Conservation (phyloP, 2,888 invertebrate genomes). For the Meganola albula region DNA sequence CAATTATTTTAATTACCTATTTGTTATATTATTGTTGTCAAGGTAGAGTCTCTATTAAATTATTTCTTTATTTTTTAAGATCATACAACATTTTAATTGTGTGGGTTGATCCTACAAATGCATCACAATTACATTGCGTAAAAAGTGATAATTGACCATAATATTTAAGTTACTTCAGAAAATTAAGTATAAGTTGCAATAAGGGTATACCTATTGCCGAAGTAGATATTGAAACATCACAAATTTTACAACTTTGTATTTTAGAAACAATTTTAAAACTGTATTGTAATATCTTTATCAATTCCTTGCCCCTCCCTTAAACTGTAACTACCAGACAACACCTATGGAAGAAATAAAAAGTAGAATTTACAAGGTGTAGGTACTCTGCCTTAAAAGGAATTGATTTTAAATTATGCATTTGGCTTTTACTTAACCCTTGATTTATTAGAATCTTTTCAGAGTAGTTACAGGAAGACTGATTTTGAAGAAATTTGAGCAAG, state of each 20-base stretch:
- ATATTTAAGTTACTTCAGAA: constrained; percentile 28
- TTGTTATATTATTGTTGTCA: constrained; percentile 65
- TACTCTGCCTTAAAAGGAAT: constrained; percentile 40
- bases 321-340: too few species aligned
- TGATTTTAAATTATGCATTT: constrained; percentile 45
- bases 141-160: too few species aligned
- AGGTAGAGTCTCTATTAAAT: constrained; percentile 71
- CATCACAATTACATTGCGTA: constrained; percentile 15
- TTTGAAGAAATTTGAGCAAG: constrained; percentile 28
- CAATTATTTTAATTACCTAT: constrained; percentile 54
- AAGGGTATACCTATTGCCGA: too few species aligned
- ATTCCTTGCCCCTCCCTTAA: too few species aligned
- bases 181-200: too few species aligned
- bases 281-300: constrained; percentile 22
- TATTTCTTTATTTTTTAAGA: constrained; percentile 62
- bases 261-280: constrained; percentile 21
- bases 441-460: constrained; percentile 26
- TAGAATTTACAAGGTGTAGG: too few species aligned
- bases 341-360: too few species aligned
- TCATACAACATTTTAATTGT: constrained; percentile 34
- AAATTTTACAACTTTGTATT: constrained; percentile 30
- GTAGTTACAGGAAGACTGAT: constrained; percentile 48
- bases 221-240: constrained; percentile 29
- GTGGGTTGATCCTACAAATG: too few species aligned
- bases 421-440: constrained; percentile 30